These are phyloP conservation scores for Chelon auratus DNA, from an alignment of 2,797 vertebrate genomes.

Conservation along the genomic window DNA sequence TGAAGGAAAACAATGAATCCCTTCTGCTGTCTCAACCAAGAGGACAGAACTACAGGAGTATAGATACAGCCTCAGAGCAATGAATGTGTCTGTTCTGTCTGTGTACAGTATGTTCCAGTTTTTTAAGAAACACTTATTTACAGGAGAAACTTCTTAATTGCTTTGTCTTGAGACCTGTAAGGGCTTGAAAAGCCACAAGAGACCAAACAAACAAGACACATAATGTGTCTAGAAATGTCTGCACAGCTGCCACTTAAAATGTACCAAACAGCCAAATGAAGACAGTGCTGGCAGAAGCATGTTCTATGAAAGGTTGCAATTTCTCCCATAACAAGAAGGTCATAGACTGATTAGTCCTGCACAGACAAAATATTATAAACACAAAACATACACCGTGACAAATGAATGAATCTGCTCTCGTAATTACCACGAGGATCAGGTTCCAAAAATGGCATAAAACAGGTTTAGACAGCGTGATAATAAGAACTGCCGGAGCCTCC, in stretches of 20 bases:
- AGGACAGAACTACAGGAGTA: neutral
- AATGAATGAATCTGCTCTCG: conserved; percentile 25
- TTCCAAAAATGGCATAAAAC: conserved; percentile 19
- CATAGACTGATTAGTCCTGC: conserved; percentile 22
- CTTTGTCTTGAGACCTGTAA: neutral
- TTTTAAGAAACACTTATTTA: neutral
- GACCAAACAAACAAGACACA: neutral
- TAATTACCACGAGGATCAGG: conserved; percentile 35
- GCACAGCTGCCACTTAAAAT: neutral
- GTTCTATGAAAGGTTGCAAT: conserved; percentile 1
- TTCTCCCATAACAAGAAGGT: conserved; percentile 19
- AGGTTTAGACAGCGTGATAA: conserved; percentile 10
- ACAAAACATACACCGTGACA: conserved; percentile 13
- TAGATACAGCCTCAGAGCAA: neutral
- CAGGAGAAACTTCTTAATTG: conserved; percentile 7
- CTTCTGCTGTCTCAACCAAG: neutral
- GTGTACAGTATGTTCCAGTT: neutral
- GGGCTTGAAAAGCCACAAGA: neutral
- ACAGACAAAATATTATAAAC: conserved; percentile 31
- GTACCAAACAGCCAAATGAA: conserved; percentile 14
- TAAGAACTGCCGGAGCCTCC: neutral
- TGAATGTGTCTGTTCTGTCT: neutral
- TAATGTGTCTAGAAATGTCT: neutral
- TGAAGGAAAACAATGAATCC: conserved; percentile 13
- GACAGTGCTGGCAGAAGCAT: neutral